Evolutionary conservation across 2,888 invertebrate genomes (phyloP).

Genomic region (Protonemura montana): DNA sequence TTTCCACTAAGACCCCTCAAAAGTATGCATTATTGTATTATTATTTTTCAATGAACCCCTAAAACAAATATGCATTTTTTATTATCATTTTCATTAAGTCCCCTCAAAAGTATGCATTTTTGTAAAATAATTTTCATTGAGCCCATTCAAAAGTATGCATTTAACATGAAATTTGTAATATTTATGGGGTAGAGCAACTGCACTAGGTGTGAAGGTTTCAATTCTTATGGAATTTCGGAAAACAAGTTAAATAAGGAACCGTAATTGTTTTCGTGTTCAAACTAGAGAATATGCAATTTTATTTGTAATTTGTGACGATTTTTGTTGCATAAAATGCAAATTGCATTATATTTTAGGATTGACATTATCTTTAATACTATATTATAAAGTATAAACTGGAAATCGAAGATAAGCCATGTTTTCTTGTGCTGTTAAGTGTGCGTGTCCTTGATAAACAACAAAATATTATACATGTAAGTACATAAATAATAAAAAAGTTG

Average conservation of each 20-base stretch:
- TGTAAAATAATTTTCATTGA: no score
- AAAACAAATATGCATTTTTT: conserved; percentile 32
- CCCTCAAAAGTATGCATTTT: conserved; percentile 20
- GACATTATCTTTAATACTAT: conserved; percentile 26
- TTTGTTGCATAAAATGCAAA: conserved; percentile 38
- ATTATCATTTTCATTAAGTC: conserved; percentile 24
- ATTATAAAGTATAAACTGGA: conserved; percentile 25
- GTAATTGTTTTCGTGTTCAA: conserved; percentile 36
- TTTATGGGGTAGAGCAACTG: background rate
- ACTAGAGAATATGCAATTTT: conserved; percentile 30
- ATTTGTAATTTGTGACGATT: conserved; percentile 27
- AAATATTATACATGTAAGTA: conserved; percentile 41
- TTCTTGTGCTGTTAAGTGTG: conserved; percentile 43
- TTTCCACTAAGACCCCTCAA: conserved; percentile 18
- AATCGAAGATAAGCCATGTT: conserved; percentile 38
- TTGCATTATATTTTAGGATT: conserved; percentile 40
- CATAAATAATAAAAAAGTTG: conserved; percentile 40
- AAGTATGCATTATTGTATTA: conserved; percentile 40
- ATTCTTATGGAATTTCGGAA: conserved; percentile 13
- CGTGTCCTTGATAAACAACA: conserved; percentile 38
- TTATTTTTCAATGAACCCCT: no score
- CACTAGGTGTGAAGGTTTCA: background rate
- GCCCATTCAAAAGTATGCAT: no score
- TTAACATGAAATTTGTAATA: conserved; percentile 27
- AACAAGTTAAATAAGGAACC: conserved; percentile 27